These are phyloP conservation scores for Drosophila mettleri DNA, from an alignment of 2,888 invertebrate species.

Conservation along the genomic window DNA sequence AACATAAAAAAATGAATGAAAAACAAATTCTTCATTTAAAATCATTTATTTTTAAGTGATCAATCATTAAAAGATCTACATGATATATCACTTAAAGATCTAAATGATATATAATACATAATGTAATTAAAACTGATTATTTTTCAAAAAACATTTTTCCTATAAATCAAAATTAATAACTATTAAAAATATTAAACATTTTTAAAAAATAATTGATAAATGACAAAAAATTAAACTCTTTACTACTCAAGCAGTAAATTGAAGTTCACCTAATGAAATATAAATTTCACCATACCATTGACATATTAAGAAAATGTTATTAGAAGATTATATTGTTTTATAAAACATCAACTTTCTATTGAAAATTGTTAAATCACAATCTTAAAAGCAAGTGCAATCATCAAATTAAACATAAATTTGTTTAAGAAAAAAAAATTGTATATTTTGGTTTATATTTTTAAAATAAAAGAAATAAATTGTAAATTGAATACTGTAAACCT, in stretches of 20 bases:
- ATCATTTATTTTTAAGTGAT: constrained; percentile 1
- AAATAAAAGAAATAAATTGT: not conserved
- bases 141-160: too few relatives aligned
- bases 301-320: not conserved
- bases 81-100: not conserved
- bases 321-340: not conserved
- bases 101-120: not conserved
- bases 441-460: not conserved
- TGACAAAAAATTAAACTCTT: not conserved
- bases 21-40: constrained; percentile 1
- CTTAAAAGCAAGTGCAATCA: not conserved
- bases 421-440: constrained; percentile 1
- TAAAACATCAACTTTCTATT: not conserved
- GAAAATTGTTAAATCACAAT: not conserved
- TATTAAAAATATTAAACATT: too few relatives aligned
- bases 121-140: not conserved
- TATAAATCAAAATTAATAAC: not conserved
- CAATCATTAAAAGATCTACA: not conserved
- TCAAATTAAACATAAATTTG: not conserved
- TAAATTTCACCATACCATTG: not conserved
- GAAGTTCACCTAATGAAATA: not conserved
- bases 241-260: constrained; percentile 2
- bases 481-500: not conserved
- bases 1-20: not conserved
- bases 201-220: not conserved